phyloP scores from a whole-genome alignment of 2,797 vertebrate genomes.

The Botia kubotai region DNA sequence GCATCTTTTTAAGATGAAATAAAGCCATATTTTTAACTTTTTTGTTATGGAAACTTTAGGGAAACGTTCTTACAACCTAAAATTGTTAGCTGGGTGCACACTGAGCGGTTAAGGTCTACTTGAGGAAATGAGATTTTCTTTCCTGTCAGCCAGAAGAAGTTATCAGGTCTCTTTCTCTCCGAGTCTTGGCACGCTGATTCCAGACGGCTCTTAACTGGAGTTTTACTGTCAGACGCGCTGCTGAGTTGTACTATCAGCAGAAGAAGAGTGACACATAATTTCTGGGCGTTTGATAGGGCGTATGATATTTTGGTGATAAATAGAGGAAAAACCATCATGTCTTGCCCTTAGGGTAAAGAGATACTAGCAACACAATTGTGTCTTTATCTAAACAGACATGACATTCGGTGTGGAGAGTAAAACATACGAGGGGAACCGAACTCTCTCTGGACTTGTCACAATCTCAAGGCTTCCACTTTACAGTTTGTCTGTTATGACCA shows the following conservation, averaged over 20 bases:
- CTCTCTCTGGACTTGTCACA: slow-evolving; percentile 2
- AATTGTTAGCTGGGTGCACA: too few species aligned
- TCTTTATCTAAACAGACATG: slow-evolving; percentile 70
- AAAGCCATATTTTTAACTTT: too few species aligned
- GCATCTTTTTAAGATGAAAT: too few species aligned
- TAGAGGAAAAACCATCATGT: slow-evolving; percentile 59
- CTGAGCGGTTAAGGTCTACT: neutral
- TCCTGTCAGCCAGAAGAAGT: slow-evolving; percentile 1
- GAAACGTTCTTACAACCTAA: too few species aligned
- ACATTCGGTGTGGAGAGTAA: slow-evolving; percentile 58
- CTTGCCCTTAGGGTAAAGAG: slow-evolving; percentile 67
- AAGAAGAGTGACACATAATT: slow-evolving; percentile 63
- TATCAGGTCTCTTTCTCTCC: slow-evolving; percentile 15
- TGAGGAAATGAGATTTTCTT: slow-evolving; percentile 15
- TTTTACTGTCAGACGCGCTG: slow-evolving; percentile 34
- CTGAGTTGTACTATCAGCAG: slow-evolving; percentile 45
- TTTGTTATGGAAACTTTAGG: too few species aligned
- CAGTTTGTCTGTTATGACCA: neutral
- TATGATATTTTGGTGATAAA: slow-evolving; percentile 74
- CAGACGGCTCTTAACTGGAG: slow-evolving; percentile 32
- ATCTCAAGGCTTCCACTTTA: neutral
- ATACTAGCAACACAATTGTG: slow-evolving; percentile 63
- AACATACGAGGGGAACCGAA: slow-evolving; percentile 5
- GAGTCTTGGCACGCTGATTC: slow-evolving; percentile 34
- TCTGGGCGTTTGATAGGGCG: slow-evolving; percentile 70